Evolutionary conservation across 2,113 vertebrate species (phyloP), one percentile per base, ranked within the genome.

Genomic region (Strix uralensis): DNA sequence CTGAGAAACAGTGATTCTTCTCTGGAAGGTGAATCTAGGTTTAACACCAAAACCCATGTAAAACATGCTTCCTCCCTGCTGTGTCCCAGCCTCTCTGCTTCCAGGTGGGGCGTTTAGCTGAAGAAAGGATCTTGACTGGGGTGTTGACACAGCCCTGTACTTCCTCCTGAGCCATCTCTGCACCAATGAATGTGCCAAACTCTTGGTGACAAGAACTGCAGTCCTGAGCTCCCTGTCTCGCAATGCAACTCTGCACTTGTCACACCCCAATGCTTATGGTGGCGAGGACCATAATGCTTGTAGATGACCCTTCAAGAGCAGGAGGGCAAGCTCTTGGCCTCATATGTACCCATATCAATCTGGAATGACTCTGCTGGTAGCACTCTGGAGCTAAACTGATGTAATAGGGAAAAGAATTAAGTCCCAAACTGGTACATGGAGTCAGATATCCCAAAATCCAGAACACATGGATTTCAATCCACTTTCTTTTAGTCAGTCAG

Each of bases 261-360:
- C 57, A 27, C 36, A 52, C 21, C 7, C 26, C 0, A 0, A 3
- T 49, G 55, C 12, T 57, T 21, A 5, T 22, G 78, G 65, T 38
- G 44, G 44, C 40, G 58, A 82, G 57, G 73, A 44, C 70, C 36
- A 4, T 7, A 15, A 38, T 13, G 36, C 32, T 84, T 62, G 88
- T n/a, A 61, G 40, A 13, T 16, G 46, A 38, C 14, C 14, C 40
- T 81, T 0, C 0, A n/a, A 21, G 72, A 63, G 30, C 57, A 81
- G 34, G 52, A 51, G 55, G 3, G 18, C 23, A 55, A 81, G 36
- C 26, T 66, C n/a, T 72, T 81, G 67, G 49, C 47, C 42, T 94
- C 52, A 1, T 38, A 11, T 22, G 22, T 21, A 12, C 13, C 30
- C 14, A 8, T 46, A 57, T 34, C 57, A 58, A 40, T 8, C 44